Percentiles rank a stretch among this genome's conserved stretches.
These are phyloP conservation scores for Trichonephila clavata DNA, from an alignment of 1,140 invertebrate genomes.

Conservation along the genomic window DNA sequence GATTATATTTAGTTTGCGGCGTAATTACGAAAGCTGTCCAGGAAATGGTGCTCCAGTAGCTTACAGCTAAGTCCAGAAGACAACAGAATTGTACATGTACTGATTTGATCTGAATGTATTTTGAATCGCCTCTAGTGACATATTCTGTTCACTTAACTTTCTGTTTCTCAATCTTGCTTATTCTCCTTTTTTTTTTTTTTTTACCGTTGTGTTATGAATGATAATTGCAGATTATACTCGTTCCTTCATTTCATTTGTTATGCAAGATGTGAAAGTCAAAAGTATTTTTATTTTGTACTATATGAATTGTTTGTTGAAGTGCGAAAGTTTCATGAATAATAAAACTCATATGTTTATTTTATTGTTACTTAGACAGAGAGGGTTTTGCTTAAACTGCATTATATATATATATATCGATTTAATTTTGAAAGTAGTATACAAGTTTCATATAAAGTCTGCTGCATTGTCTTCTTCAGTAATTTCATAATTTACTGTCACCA, in stretches of 20 bases:
- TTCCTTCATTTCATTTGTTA: neutral
- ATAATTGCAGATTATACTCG: neutral
- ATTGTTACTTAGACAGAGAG: no score
- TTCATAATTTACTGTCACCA: no score
- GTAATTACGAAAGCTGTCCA: slow-evolving; percentile 33
- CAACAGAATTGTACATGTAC: slow-evolving; percentile 16
- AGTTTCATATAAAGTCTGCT: no score
- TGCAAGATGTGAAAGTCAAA: no score
- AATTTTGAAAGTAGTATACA: no score
- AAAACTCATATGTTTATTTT: no score
- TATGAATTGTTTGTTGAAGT: no score
- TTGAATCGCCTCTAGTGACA: neutral
- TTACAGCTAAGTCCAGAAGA: slow-evolving; percentile 14
- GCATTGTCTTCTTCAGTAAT: no score
- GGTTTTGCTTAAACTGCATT: no score
- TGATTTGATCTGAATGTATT: slow-evolving; percentile 11
- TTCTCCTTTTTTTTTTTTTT: neutral
- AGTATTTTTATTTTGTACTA: no score
- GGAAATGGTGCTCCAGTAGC: neutral
- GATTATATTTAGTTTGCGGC: slow-evolving; percentile 48
- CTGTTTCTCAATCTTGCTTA: neutral
- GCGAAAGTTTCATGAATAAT: no score
- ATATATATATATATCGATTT: no score
- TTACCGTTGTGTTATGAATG: neutral
- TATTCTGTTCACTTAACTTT: neutral